These are phyloP conservation scores for Tiliacea citrago DNA, from an alignment of 2,888 invertebrate species.

Conservation along the genomic window DNA sequence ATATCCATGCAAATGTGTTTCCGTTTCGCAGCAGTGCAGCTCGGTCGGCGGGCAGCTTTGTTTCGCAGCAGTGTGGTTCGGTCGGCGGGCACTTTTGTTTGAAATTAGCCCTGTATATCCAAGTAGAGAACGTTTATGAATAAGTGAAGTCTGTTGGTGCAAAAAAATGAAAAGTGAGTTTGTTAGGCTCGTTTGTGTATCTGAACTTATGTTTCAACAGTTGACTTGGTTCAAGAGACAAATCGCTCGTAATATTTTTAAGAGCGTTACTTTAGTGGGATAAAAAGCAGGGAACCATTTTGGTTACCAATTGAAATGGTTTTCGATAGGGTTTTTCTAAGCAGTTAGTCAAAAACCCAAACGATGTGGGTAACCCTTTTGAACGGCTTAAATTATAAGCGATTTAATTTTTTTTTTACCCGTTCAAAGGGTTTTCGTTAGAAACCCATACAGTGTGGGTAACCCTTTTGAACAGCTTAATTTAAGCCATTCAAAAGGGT, in stretches of 20 bases:
- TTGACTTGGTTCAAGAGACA: not conserved
- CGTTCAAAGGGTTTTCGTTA: too few species aligned
- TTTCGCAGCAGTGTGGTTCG: constrained; percentile 26
- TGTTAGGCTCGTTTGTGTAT: not conserved
- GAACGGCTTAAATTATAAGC: too few species aligned
- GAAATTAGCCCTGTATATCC: constrained; percentile 21
- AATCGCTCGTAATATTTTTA: not conserved
- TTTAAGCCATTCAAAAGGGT: too few species aligned
- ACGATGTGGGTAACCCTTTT: too few species aligned
- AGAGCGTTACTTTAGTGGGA: not conserved
- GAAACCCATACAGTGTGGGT: too few species aligned
- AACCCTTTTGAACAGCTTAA: too few species aligned
- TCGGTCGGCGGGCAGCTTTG: constrained; percentile 4
- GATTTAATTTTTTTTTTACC: too few species aligned
- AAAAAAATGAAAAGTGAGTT: constrained; percentile 20
- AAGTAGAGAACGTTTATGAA: constrained; percentile 19
- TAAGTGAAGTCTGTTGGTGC: constrained; percentile 2
- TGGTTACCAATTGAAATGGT: too few species aligned
- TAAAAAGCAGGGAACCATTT: too few species aligned
- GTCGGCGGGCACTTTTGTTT: constrained; percentile 27
- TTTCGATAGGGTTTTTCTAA: too few species aligned
- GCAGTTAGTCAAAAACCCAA: too few species aligned
- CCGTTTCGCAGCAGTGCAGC: constrained; percentile 24
- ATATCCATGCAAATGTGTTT: constrained; percentile 38
- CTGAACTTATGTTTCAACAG: not conserved